A percentile compares a stretch with the other conserved stretches of the same genome.
Evolutionary conservation across 1,140 invertebrate genomes (phyloP).

Genomic region (Panonychus citri): DNA sequence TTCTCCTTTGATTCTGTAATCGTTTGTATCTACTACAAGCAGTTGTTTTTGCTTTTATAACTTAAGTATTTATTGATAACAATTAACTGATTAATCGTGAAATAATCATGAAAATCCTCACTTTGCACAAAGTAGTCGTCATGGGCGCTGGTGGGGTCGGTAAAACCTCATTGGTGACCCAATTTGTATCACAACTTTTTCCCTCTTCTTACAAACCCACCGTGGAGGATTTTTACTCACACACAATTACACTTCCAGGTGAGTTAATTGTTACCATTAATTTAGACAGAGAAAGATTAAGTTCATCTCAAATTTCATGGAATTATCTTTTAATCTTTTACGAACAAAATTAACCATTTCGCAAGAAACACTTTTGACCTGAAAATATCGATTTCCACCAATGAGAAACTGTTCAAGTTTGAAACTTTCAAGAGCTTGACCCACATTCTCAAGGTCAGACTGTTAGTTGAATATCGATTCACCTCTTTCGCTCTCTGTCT

Average conservation of each 20-base stretch:
- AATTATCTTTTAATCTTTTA: too few relatives aligned
- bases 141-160: conserved; percentile 20
- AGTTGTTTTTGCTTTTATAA: too few relatives aligned
- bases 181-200: conserved; percentile 20
- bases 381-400: background rate
- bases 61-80: too few relatives aligned
- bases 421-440: too few relatives aligned
- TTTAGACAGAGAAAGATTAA: too few relatives aligned
- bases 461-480: too few relatives aligned
- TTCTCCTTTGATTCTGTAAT: too few relatives aligned
- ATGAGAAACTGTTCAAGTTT: background rate
- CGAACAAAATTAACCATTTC: too few relatives aligned
- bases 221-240: conserved; percentile 20
- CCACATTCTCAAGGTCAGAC: too few relatives aligned
- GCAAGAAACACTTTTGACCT: too few relatives aligned
- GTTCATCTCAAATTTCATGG: too few relatives aligned
- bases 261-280: conserved; percentile 4
- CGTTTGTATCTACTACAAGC: too few relatives aligned
- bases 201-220: conserved; percentile 19
- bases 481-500: background rate
- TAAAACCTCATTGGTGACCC: conserved; percentile 20
- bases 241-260: conserved; percentile 20
- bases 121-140: conserved; percentile 18
- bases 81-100: background rate
- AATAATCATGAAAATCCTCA: conserved; percentile 1